Evolutionary conservation across 2,113 vertebrate genomes (phyloP), one percentile per base, ranked within the genome.

Genomic region (Trematocara marginatum): DNA sequence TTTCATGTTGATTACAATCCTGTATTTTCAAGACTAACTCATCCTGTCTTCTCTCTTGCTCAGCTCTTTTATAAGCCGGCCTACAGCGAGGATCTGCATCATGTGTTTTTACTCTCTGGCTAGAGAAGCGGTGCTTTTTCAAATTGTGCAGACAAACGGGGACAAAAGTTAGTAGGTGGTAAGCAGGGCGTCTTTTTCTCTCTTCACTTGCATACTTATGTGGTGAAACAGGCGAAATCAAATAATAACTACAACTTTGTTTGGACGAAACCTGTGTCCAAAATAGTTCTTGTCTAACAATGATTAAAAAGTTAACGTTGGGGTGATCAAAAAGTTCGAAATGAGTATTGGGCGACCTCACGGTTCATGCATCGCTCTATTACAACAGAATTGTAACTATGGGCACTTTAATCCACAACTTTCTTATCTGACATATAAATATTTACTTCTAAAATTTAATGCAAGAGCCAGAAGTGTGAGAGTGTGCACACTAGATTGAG

Each of bases 71-170:
- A 49, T 86, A 49, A 34, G 53, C 74, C 84, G 12, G 38, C 52
- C 56, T 13, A 35, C 26, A 86, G 83, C 10, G 34, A 79, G 64
- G 83, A 84, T 69, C 64, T 80, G 79, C 80, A 49, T 92, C 91
- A 56, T 83, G 64, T 66, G 85, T 85, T 84, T 91, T 82, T 87
- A 85, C 80, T 79, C 57, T 87, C 45, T 91, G 88, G 80, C 66
- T 74, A 34, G 3, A 57, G 82, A 78, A 57, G 20, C 34, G 29
- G n/a, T 52, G 71, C 86, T 64, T 80, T 81, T 81, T 78, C 29
- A 85, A 78, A 88, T 18, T 78, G 57, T 47, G 51, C 59, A 54
- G 52, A 85, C 35, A 85, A 88, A 51, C 69, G 16, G 54, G 78
- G 51, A 79, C 40, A 38, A 47, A 78, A 26, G 53, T 12, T n/a